Conservation (phyloP, 2,113 vertebrate species). For the Ammodytes marinus region DNA sequence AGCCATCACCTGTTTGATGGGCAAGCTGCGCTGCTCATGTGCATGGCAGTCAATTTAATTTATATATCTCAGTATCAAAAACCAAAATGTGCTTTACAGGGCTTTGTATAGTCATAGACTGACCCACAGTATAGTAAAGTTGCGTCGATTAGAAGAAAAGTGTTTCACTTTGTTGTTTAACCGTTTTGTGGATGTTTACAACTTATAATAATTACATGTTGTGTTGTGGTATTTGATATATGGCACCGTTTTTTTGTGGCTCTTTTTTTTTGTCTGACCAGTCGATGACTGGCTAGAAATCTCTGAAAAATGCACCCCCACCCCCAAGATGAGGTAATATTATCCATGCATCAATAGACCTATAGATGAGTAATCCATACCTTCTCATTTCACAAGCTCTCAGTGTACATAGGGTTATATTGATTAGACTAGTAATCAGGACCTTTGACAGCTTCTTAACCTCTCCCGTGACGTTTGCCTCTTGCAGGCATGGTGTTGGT, state of each 20-base stretch:
- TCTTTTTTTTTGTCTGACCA: conserved; percentile 8
- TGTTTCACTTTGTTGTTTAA: neutral
- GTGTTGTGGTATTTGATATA: conserved; percentile 4
- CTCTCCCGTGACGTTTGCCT: conserved; percentile 20
- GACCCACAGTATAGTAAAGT: neutral
- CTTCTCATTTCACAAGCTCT: neutral
- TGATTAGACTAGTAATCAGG: neutral
- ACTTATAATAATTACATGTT: conserved; percentile 9
- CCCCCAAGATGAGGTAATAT: neutral
- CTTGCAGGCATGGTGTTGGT: conserved; percentile 94
- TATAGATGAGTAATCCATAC: neutral
- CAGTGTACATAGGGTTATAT: neutral
- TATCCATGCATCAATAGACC: neutral
- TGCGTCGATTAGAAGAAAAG: neutral
- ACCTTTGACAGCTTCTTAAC: conserved; percentile 9
- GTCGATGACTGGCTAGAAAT: neutral
- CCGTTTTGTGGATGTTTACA: neutral
- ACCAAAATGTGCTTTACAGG: too few species aligned
- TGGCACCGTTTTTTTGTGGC: conserved; percentile 2
- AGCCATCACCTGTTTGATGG: conserved; percentile 6
- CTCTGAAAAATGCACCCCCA: neutral
- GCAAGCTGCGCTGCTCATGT: neutral
- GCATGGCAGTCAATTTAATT: too few species aligned
- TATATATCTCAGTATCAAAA: too few species aligned
- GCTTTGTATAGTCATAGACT: neutral